Percentiles rank a stretch among this genome's conserved stretches.
Evolutionary conservation across 2,113 vertebrate genomes (phyloP).

Genomic region (Clupea harengus): DNA sequence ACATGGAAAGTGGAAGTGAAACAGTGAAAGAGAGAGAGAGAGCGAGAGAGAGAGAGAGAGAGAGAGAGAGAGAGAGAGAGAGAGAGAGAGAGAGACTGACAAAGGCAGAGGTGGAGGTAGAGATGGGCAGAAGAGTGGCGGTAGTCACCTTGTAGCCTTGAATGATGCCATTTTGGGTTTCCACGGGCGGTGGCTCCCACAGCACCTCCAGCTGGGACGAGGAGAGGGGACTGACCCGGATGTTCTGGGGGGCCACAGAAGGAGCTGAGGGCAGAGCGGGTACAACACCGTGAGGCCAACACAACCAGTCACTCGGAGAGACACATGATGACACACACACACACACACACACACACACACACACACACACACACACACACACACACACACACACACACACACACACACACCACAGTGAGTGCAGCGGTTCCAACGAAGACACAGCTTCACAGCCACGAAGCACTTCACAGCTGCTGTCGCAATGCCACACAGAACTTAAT

Average conservation of each 20-base stretch:
- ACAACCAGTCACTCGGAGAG: slow-evolving; percentile 1
- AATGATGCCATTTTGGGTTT: slow-evolving; percentile 94
- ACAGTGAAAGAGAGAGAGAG: too few relatives aligned
- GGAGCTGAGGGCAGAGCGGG: slow-evolving; percentile 73
- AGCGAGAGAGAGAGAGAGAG: background rate
- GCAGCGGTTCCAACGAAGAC: background rate
- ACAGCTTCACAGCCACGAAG: background rate
- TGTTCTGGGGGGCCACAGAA: slow-evolving; percentile 84
- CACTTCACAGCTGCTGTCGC: background rate
- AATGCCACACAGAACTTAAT: background rate
- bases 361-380: background rate
- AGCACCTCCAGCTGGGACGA: slow-evolving; percentile 88
- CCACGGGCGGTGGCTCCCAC: slow-evolving; percentile 86
- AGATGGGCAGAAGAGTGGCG: background rate
- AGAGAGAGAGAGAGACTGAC: background rate
- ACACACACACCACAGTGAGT: background rate
- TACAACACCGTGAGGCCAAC: slow-evolving; percentile 24
- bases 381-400: background rate
- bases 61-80: background rate
- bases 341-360: slow-evolving; percentile 7
- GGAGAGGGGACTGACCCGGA: slow-evolving; percentile 78
- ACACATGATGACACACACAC: slow-evolving; percentile 17
- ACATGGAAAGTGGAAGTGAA: too few relatives aligned
- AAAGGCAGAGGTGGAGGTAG: slow-evolving; percentile 27
- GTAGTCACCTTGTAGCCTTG: slow-evolving; percentile 93